Base-by-base conservation (phyloP, 2,797 vertebrate genomes). In the Aotus griseimembra region DNA sequence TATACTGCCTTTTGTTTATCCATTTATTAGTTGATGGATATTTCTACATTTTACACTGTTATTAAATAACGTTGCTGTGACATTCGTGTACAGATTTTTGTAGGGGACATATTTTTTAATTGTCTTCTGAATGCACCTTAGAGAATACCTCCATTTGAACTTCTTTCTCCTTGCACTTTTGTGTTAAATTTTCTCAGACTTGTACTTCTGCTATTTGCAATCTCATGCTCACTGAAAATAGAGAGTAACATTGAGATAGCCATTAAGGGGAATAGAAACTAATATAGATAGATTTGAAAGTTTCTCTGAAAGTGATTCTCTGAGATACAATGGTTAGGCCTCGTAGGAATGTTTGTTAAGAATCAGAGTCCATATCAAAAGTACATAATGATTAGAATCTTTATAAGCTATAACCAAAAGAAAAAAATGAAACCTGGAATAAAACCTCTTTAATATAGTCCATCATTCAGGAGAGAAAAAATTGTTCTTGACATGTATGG, bases 401-500 rank as follows among this genome's bases (percentile, higher is more conserved):
- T 86, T 90, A 87, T 94, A 87, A 8, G 0, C n/a, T 82, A 96
- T 75, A 85, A 81, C 33, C 58, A 94, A 94, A 86, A 97, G 5
- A 24, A 58, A 94, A 83, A 94, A 76, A 39, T 95, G 82, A 96
- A 96, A 76, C 97, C 94, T 97, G 28, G 55, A 97, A 81, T 97
- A 97, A 93, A 95, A 58, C 50, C 36, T 87, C 88, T 95, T 98
- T 96, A 97, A 93, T 87, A 83, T 61, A 90, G 93, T 95, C 77
- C 89, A 84, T 95, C 98, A 93, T 97, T 90, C 50, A 97, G 67
- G 89, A 94, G 95, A 96, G 93, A 96, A 98, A 97, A 97, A 98
- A 98, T 98, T 87, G 92, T 84, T 97, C 93, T 95, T 97, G 98
- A 98, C 96, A 80, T 92, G 64, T 96, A 92, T 95, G 76, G 97